A percentile compares a stretch with the other conserved stretches of the same genome.
phyloP scores from a whole-genome alignment of 2,797 vertebrate species.

The Setipinna tenuifilis region DNA sequence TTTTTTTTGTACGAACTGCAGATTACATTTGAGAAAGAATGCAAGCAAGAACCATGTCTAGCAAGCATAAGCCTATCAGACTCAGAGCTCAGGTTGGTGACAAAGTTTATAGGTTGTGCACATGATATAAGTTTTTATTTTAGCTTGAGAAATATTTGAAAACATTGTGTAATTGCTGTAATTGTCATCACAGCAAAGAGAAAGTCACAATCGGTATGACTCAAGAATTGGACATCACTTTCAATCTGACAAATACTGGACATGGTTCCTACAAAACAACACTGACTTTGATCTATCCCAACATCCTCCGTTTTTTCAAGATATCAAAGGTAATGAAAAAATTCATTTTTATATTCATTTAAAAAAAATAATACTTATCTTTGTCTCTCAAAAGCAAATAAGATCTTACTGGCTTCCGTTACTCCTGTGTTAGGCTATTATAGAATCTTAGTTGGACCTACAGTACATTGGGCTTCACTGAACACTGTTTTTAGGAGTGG shows the following conservation, averaged over 20 bases:
- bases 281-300: constrained; percentile 66
- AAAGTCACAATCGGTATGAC: constrained; percentile 62
- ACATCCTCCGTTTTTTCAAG: constrained; percentile 61
- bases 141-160: background rate
- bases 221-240: constrained; percentile 58
- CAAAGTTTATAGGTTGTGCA: background rate
- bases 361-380: no score
- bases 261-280: constrained; percentile 70
- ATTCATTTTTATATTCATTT: background rate
- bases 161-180: background rate
- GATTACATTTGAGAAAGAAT: constrained; percentile 71
- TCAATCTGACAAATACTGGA: constrained; percentile 64
- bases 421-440: no score
- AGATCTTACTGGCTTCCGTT: no score
- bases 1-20: constrained; percentile 49
- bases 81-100: constrained; percentile 63
- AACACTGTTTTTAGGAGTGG: no score
- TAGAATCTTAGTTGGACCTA: no score
- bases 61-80: constrained; percentile 59
- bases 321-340: constrained; percentile 52
- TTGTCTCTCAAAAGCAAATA: no score
- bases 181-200: constrained; percentile 49
- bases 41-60: constrained; percentile 60
- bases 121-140: background rate
- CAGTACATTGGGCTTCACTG: no score